Conservation (phyloP, 2,797 vertebrate genomes). For the Adelosebastes latens region DNA sequence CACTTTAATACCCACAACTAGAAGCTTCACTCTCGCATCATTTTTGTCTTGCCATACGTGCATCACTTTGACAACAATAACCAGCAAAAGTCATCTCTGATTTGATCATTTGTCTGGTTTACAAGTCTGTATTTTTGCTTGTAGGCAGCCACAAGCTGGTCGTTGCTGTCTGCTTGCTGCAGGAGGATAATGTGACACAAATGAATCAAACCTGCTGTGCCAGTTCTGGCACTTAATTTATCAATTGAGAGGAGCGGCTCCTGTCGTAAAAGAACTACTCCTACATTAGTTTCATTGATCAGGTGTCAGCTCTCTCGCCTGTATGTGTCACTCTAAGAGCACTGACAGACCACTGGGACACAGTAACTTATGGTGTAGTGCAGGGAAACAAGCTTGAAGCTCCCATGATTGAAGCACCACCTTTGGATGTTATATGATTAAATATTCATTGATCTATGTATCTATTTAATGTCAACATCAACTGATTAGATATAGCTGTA, state of each 20-base stretch:
- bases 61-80: background rate
- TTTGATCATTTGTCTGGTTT: background rate
- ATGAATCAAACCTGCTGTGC: slow-evolving; percentile 14
- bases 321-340: slow-evolving; percentile 13
- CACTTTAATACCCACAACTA: background rate
- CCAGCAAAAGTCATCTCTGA: background rate
- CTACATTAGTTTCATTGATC: slow-evolving; percentile 42
- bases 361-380: background rate
- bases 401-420: background rate
- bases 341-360: background rate
- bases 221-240: slow-evolving; percentile 12
- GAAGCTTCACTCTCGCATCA: background rate
- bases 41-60: background rate
- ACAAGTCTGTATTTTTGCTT: background rate
- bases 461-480: background rate
- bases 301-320: slow-evolving; percentile 14
- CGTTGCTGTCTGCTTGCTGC: background rate
- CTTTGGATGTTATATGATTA: background rate
- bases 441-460: background rate
- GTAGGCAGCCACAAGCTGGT: background rate
- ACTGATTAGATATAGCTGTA: background rate
- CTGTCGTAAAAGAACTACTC: slow-evolving; percentile 23
- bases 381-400: background rate
- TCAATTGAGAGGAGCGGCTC: slow-evolving; percentile 1
- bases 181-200: slow-evolving; percentile 9